Conservation (phyloP, 2,888 invertebrate species). For the Oscheius sp. region DNA sequence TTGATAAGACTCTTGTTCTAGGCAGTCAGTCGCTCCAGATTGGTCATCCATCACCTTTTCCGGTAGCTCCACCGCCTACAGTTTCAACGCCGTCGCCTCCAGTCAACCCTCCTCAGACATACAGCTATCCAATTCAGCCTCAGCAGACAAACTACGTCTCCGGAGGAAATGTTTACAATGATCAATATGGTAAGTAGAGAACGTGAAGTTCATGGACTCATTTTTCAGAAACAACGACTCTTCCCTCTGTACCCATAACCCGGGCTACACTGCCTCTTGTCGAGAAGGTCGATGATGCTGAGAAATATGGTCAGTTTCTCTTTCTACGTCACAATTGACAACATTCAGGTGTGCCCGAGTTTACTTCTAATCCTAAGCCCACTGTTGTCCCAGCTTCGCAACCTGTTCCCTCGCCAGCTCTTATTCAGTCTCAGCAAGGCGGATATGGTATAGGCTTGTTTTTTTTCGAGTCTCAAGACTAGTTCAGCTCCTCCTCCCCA, state of each 20-base stretch:
- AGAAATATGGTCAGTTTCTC: slow-evolving; percentile 17
- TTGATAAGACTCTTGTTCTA: neutral
- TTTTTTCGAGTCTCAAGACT: neutral
- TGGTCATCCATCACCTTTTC: neutral
- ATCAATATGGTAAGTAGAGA: neutral
- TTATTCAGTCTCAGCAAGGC: neutral
- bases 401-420: slow-evolving; percentile 14
- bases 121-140: slow-evolving; percentile 19
- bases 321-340: neutral
- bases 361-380: neutral
- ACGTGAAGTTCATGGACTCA: neutral
- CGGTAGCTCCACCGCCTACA: neutral
- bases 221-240: slow-evolving; percentile 16
- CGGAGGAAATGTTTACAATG: slow-evolving; percentile 1
- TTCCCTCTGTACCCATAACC: neutral
- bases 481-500: slow-evolving; percentile 23
- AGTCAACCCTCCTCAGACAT: slow-evolving; percentile 13
- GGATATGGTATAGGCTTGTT: slow-evolving; percentile 16
- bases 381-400: neutral
- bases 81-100: neutral
- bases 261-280: slow-evolving; percentile 3
- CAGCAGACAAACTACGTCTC: slow-evolving; percentile 1
- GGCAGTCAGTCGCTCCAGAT: neutral
- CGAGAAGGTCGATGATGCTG: slow-evolving; percentile 13
- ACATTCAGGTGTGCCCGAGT: slow-evolving; percentile 20